Evolutionary conservation across 1,140 invertebrate species (phyloP).

Genomic region (Parasteatoda tepidariorum): DNA sequence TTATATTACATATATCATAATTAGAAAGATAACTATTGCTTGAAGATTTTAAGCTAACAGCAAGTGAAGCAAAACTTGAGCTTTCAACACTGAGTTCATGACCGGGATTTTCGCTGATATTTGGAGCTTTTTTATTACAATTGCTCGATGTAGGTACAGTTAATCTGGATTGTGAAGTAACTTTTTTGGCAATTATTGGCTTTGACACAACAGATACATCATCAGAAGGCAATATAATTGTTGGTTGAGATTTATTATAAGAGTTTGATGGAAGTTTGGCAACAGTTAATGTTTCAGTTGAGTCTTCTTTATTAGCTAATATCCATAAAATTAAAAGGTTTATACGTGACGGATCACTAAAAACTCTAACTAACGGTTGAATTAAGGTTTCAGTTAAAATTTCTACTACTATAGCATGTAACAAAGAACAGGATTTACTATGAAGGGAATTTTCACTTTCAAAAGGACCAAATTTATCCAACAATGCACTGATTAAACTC

Average conservation of each 20-base stretch:
- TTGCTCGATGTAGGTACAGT: neutral
- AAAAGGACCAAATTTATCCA: constrained; percentile 63
- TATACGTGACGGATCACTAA: constrained; percentile 63
- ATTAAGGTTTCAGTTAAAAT: constrained; percentile 64
- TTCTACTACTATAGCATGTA: constrained; percentile 61
- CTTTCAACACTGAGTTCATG: neutral
- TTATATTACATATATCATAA: neutral
- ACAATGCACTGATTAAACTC: constrained; percentile 62
- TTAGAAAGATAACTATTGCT: constrained; percentile 42
- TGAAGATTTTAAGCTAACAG: constrained; percentile 29
- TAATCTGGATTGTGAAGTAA: neutral
- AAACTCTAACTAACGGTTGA: constrained; percentile 62
- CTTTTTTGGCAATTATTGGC: neutral
- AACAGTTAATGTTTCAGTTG: neutral
- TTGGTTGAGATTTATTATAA: neutral
- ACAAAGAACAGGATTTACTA: constrained; percentile 27
- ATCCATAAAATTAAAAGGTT: constrained; percentile 49
- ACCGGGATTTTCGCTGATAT: neutral
- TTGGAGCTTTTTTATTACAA: neutral
- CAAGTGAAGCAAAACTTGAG: constrained; percentile 14
- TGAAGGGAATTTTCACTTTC: constrained; percentile 60
- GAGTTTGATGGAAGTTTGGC: neutral
- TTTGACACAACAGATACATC: neutral
- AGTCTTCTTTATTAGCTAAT: neutral
- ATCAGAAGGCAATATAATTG: constrained; percentile 36